These are phyloP conservation scores for Misgurnus mizolepis DNA, from an alignment of 2,113 vertebrate species.

Conservation along the genomic window DNA sequence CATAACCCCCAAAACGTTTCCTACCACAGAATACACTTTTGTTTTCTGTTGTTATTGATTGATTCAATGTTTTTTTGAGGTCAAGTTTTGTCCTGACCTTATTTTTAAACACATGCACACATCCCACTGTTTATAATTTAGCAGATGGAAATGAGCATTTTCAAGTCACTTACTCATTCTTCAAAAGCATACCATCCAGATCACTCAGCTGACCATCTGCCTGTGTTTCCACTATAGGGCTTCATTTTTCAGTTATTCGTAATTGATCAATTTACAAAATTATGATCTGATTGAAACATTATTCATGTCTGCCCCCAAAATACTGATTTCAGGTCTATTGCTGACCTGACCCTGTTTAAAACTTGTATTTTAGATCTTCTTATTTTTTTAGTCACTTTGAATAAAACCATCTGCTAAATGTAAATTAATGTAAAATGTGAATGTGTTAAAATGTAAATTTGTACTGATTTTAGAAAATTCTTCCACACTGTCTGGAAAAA, in stretches of 20 bases:
- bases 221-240: not conserved
- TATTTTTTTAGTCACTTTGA: too few species aligned
- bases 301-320: not conserved
- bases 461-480: too few species aligned
- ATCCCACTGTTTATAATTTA: not conserved
- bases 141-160: conserved; percentile 20
- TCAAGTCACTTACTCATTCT: conserved; percentile 32
- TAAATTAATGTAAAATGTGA: too few species aligned
- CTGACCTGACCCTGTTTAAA: too few species aligned
- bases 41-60: not conserved
- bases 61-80: not conserved
- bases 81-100: not conserved
- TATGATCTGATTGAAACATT: not conserved
- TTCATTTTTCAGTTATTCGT: conserved; percentile 14
- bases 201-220: conserved; percentile 28
- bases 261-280: not conserved
- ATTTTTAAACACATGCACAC: not conserved
- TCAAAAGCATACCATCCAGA: not conserved
- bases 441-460: too few species aligned
- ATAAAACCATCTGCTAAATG: too few species aligned
- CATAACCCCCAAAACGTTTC: not conserved
- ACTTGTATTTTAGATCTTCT: too few species aligned
- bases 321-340: not conserved
- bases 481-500: too few species aligned
- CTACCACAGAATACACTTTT: not conserved